Evolutionary conservation across 2,797 vertebrate species (phyloP), one percentile per base, ranked within the genome.

Genomic region (Catostomus latipinnis): DNA sequence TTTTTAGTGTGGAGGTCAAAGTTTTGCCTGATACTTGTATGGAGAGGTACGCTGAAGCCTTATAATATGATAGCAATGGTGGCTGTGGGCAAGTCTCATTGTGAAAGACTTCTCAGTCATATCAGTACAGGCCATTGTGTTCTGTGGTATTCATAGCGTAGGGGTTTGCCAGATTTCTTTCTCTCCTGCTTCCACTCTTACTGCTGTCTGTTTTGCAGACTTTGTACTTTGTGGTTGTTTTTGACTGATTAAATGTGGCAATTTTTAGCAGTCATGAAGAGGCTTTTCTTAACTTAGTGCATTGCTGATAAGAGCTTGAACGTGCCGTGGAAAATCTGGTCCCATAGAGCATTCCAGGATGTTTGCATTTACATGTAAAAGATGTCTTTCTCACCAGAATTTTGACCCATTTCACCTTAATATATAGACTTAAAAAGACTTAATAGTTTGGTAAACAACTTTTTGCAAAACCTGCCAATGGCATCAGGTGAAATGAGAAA

Each of bases 181-280:
- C 34, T 74, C 34, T 18, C 22, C 46, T 57, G 56, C 43, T 81
- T 68, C 52, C 72, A 45, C 61, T 71, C 22, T 74, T 56, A 45
- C 56, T 72, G 62, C 49, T 68, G 54, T 74, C 79, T 78, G 22
- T 75, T 71, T 69, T 84, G 53, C 50, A 78, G 76, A 56, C 80
- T 52, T 78, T 67, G 56, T 60, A 16, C 43, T 46, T 68, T 13
- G 52, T 67, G 60, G 12, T 74, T 83, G 81, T 74, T 84, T 83
- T 73, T 53, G 83, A n/a, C 76, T n/a, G 80, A 78, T 81, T 76
- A 78, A 48, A 74, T 56, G 50, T 49, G 5, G 14, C 62, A 85
- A 82, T 85, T 83, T 71, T 63, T 57, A 68, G 74, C 57, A 22
- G 71, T 80, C 75, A 79, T 66, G 80, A 80, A 50, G 71, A 71